phyloP scores from a whole-genome alignment of 1,140 invertebrate species.

The Caerostris extrusa region DNA sequence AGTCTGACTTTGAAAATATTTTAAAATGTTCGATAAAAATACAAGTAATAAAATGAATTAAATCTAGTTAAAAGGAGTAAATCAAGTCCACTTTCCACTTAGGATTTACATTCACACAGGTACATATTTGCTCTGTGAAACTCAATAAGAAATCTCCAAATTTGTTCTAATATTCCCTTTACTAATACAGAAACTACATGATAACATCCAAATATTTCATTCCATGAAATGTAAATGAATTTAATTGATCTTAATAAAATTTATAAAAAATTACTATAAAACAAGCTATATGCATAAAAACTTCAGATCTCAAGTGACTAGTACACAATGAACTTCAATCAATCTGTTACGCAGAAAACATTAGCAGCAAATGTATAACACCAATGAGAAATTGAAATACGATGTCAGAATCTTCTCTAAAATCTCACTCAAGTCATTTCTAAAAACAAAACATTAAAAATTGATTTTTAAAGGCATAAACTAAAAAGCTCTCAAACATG shows the following conservation, averaged over 20 bases:
- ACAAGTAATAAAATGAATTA: neutral
- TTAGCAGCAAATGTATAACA: no score
- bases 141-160: neutral
- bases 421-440: no score
- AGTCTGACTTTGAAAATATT: neutral
- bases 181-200: neutral
- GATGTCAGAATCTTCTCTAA: no score
- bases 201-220: neutral
- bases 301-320: no score
- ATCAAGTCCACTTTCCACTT: neutral
- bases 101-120: neutral
- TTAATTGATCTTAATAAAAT: neutral
- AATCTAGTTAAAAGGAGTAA: neutral
- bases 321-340: no score
- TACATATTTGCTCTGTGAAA: neutral
- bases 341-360: no score
- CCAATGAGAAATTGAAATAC: no score
- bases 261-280: neutral
- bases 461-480: no score
- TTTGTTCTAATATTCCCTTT: conserved; percentile 1
- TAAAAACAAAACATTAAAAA: no score
- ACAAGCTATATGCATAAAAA: no score
- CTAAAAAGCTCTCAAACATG: no score
- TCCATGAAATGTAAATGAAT: neutral
- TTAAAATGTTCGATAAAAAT: neutral